These are phyloP conservation scores for Chrysaora quinquecirrha DNA, from an alignment of 30 jellyfish, hydroid and myxozoan species.

Conservation along the genomic window DNA sequence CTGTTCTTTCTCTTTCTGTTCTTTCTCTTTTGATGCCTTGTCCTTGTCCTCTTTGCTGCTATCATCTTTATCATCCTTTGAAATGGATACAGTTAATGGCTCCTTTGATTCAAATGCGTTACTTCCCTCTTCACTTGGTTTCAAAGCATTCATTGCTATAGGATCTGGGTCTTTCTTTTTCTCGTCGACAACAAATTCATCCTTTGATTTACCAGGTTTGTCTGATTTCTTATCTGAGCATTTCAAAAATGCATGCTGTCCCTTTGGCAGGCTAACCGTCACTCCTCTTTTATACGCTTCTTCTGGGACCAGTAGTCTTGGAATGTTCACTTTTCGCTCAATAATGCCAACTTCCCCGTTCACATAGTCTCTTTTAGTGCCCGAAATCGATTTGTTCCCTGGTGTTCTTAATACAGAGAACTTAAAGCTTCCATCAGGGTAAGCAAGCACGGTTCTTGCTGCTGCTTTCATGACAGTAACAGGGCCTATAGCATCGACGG, in stretches of 20 bases:
- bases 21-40: slow-evolving; percentile 27
- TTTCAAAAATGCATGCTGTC: slow-evolving; percentile 91
- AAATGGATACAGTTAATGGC: background rate
- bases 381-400: background rate
- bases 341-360: slow-evolving; percentile 39
- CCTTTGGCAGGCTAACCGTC: slow-evolving; percentile 93
- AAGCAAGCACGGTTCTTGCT: slow-evolving; percentile 60
- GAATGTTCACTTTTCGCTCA: slow-evolving; percentile 70
- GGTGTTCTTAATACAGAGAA: background rate
- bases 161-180: slow-evolving; percentile 70
- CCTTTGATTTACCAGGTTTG: slow-evolving; percentile 39
- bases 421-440: slow-evolving; percentile 40
- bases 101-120: background rate
- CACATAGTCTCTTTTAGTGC: slow-evolving; percentile 42
- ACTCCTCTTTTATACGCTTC: slow-evolving; percentile 95
- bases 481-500: slow-evolving; percentile 97
- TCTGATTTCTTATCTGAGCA: slow-evolving; percentile 81
- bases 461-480: slow-evolving; percentile 69
- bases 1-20: slow-evolving; percentile 22
- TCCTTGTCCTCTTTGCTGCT: slow-evolving; percentile 1
- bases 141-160: slow-evolving; percentile 53
- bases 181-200: slow-evolving; percentile 28
- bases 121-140: slow-evolving; percentile 40
- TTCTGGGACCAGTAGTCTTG: slow-evolving; percentile 79
- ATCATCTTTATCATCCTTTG: background rate